These are phyloP conservation scores for Propsilocerus akamusi DNA, from an alignment of 1,140 invertebrate genomes.

Conservation along the genomic window DNA sequence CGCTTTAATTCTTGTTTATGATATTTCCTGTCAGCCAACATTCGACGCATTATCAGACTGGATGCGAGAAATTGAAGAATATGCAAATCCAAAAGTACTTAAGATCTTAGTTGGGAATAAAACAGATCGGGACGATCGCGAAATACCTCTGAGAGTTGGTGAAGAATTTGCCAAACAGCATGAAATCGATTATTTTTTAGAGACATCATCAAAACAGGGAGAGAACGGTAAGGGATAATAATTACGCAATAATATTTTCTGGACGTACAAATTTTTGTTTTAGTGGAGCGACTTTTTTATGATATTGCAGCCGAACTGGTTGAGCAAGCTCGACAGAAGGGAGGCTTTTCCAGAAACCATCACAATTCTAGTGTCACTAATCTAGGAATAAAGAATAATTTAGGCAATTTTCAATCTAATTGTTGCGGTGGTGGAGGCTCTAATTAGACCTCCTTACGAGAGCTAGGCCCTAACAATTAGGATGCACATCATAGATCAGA, in stretches of 20 bases:
- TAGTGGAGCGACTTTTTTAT: conserved; percentile 89
- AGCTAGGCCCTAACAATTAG: too few species aligned
- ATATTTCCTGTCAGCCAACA: conserved; percentile 91
- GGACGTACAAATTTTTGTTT: too few species aligned
- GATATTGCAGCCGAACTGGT: conserved; percentile 87
- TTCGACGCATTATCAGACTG: conserved; percentile 93
- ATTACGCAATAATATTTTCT: too few species aligned
- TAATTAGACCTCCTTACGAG: too few species aligned
- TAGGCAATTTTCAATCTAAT: not conserved
- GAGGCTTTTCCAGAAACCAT: not conserved
- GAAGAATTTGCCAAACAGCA: conserved; percentile 89
- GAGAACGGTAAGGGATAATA: too few species aligned
- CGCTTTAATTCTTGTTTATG: conserved; percentile 92
- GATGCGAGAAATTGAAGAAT: conserved; percentile 91
- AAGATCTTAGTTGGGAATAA: conserved; percentile 90
- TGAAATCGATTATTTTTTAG: conserved; percentile 94
- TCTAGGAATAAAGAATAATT: not conserved
- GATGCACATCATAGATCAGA: too few species aligned
- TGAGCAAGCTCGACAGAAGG: conserved; percentile 28
- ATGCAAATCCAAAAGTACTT: conserved; percentile 85
- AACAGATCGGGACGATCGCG: conserved; percentile 84
- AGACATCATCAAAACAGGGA: conserved; percentile 95
- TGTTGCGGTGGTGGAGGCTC: not conserved
- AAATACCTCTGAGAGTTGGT: conserved; percentile 87
- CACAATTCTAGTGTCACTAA: not conserved